These are phyloP conservation scores for Vulpes vulpes DNA, from an alignment of 2,113 vertebrate species.

Conservation along the genomic window DNA sequence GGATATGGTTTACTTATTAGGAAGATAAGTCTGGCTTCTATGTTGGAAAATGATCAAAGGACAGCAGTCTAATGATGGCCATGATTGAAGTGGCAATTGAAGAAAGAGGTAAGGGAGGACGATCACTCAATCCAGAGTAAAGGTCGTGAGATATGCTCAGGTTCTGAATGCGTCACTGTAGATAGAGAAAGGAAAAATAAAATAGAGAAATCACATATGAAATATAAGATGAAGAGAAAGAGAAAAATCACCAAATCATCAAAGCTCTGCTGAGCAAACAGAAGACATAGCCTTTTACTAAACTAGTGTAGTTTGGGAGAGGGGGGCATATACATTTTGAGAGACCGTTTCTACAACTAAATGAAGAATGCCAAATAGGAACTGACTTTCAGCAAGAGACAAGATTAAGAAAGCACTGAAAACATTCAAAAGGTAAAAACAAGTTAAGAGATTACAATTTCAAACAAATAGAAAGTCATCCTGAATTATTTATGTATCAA, in stretches of 20 bases:
- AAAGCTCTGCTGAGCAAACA: not conserved
- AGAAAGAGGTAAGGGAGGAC: not conserved
- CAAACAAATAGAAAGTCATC: not conserved
- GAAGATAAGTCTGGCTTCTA: not conserved
- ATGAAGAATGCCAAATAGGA: not conserved
- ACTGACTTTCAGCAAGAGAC: not conserved
- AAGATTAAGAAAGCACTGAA: not conserved
- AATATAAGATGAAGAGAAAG: not conserved
- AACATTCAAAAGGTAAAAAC: not conserved
- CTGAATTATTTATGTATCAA: not conserved
- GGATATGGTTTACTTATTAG: not conserved
- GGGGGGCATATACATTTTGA: not conserved
- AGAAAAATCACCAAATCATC: not conserved
- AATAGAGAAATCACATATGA: not conserved
- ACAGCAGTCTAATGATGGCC: not conserved
- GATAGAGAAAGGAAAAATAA: not conserved
- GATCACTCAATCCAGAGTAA: not conserved
- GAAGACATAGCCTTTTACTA: not conserved
- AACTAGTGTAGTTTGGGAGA: not conserved
- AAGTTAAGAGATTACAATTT: not conserved
- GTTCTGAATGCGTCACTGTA: not conserved
- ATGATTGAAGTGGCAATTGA: not conserved
- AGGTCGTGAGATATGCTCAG: not conserved
- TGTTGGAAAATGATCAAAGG: not conserved
- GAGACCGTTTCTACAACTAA: not conserved